Evolutionary conservation across 2,113 vertebrate species (phyloP).

Genomic region (Microtus richardsoni): DNA sequence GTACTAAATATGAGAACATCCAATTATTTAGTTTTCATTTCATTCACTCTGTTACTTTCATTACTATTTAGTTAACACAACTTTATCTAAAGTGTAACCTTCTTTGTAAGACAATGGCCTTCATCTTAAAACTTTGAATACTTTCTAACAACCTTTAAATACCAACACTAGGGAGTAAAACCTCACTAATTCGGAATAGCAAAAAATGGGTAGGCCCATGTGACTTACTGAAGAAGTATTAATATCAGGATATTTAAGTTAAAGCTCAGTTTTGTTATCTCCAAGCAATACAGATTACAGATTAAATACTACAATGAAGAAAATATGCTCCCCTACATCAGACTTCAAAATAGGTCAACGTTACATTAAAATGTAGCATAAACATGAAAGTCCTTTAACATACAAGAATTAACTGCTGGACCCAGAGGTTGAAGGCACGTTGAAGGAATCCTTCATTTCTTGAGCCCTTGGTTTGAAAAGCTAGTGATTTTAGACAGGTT

Average conservation of each 20-base stretch:
- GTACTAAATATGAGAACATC: slow-evolving; percentile 30
- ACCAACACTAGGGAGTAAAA: slow-evolving; percentile 73
- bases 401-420: slow-evolving; percentile 83
- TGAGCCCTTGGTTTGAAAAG: slow-evolving; percentile 84
- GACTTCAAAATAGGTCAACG: slow-evolving; percentile 73
- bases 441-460: slow-evolving; percentile 84
- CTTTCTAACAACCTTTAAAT: slow-evolving; percentile 23
- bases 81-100: slow-evolving; percentile 20
- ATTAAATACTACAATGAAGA: slow-evolving; percentile 69
- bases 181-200: slow-evolving; percentile 78
- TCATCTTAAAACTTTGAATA: slow-evolving; percentile 24
- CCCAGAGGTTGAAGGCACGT: slow-evolving; percentile 82
- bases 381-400: slow-evolving; percentile 83
- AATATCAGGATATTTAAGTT: slow-evolving; percentile 57
- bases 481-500: slow-evolving; percentile 83
- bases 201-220: neutral
- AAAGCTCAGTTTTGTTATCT: slow-evolving; percentile 68
- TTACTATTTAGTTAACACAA: slow-evolving; percentile 36
- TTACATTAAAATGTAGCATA: slow-evolving; percentile 79
- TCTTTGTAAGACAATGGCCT: slow-evolving; percentile 25
- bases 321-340: slow-evolving; percentile 71
- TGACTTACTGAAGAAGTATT: slow-evolving; percentile 59
- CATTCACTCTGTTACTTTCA: slow-evolving; percentile 8
- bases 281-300: slow-evolving; percentile 58
- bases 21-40: slow-evolving; percentile 38